A percentile compares a stretch with the other conserved stretches of the same genome.
phyloP scores from a whole-genome alignment of 37 sponge, comb jelly and placozoan species.

The Halichondria panicea region DNA sequence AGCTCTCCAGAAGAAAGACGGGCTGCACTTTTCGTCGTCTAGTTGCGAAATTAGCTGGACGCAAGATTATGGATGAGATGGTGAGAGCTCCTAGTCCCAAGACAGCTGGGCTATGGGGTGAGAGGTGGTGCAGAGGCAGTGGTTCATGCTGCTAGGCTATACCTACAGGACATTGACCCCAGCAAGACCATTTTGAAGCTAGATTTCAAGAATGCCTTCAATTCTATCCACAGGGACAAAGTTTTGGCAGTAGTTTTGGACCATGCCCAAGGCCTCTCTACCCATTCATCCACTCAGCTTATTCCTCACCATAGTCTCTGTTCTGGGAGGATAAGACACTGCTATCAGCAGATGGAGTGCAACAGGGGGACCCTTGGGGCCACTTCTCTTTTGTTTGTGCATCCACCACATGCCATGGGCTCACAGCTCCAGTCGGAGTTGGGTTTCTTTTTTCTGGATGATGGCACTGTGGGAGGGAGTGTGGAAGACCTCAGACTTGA shows the following conservation, averaged over 20 bases:
- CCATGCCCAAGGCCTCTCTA: background rate
- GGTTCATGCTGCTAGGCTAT: conserved; percentile 22
- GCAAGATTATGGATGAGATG: background rate
- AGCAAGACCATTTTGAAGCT: conserved; percentile 4
- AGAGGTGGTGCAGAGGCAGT: conserved; percentile 17
- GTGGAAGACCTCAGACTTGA: background rate
- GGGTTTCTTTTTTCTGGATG: conserved; percentile 9
- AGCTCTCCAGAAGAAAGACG: conserved; percentile 12
- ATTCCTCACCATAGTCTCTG: conserved; percentile 26
- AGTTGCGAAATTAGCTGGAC: conserved; percentile 6
- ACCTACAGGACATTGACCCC: background rate
- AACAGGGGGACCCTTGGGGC: conserved; percentile 35
- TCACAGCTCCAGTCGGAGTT: background rate
- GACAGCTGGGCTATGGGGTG: conserved; percentile 23
- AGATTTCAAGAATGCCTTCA: conserved; percentile 28
- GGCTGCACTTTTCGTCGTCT: conserved; percentile 20
- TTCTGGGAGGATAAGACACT: conserved; percentile 22
- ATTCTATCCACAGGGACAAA: conserved; percentile 5
- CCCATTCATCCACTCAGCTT: conserved; percentile 33
- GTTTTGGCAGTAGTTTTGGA: conserved; percentile 2
- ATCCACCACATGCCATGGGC: conserved; percentile 4
- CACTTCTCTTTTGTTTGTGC: conserved; percentile 24
- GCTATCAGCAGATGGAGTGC: conserved; percentile 25
- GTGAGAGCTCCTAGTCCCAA: conserved; percentile 3
- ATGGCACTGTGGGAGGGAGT: conserved; percentile 10